Base-by-base conservation (phyloP, 92 coral and sea anemone species). In the Porites divaricata region DNA sequence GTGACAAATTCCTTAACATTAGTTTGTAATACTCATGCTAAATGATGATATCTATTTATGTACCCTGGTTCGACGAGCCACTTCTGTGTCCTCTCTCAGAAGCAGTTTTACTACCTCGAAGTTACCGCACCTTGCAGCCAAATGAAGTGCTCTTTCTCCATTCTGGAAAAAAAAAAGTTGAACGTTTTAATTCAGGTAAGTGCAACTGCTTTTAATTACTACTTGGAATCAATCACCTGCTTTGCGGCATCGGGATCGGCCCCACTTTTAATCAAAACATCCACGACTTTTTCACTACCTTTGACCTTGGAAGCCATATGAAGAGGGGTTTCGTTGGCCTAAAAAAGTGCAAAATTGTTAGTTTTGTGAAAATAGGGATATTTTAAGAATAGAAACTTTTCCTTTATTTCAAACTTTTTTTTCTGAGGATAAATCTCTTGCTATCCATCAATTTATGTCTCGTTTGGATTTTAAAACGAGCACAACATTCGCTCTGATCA, bases 91-190 rank as follows among this genome's bases (percentile, higher is more conserved):
- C 80, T 96, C 99, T 67, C 91, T 85, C 77, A 96, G 79, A 16
- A 96, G 91, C 1, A 96, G 87, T 45, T 90, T 80, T 5, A 96
- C 93, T 64, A 91, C 95, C 28, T 72, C 90, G 35, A 94, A 52
- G 83, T 96, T 96, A 15, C 93, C 95, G 49, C 90, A 92, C 68
- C 96, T 78, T 53, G 99, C 90, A 15, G 99, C 99, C 57, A 96
- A 85, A 84, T 96, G 99, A 68, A 96, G 81, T 1, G 98, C 93
- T 35, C 98, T 92, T 76, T 96, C 98, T 11, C 99, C 99, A 81
- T 94, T 94, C 94, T 92, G 72, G 74, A 25, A 50, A 24, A 79
- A 26, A 25, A 45, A 57, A 15, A 9, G 1, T 1, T 67, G 49
- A 28, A 26, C 8, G 17, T 13, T 17, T 28, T 35, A 35, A 5